Evolutionary conservation across 2,888 invertebrate genomes (phyloP).

Genomic region (Trichacis sp.): DNA sequence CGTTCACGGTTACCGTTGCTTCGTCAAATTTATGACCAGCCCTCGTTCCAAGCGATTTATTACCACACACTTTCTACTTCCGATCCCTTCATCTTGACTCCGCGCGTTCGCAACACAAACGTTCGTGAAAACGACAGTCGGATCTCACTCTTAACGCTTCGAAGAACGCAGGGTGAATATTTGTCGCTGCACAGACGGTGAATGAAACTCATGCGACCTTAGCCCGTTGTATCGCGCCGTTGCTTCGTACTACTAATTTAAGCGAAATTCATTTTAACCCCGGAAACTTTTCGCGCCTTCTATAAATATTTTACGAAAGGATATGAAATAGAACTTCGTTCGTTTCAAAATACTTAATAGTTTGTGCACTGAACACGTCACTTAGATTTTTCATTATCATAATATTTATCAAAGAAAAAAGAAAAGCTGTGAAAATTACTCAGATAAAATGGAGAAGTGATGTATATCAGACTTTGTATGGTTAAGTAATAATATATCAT

Average conservation of each 20-base stretch:
- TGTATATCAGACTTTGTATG: no score
- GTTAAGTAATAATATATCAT: no score
- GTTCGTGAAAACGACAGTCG: constrained; percentile 43
- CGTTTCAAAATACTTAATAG: no score
- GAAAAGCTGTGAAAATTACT: no score
- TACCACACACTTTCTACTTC: constrained; percentile 37
- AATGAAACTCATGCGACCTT: constrained; percentile 39
- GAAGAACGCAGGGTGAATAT: constrained; percentile 42
- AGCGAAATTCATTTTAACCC: background rate
- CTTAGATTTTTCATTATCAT: no score
- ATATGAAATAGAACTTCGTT: no score
- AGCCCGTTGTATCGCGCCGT: constrained; percentile 30
- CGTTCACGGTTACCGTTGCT: constrained; percentile 38
- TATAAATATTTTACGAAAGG: background rate
- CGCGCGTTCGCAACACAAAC: constrained; percentile 39
- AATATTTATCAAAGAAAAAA: no score
- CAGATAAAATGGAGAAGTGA: no score
- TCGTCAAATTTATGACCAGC: constrained; percentile 41
- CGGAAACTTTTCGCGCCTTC: background rate
- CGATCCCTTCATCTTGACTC: constrained; percentile 39
- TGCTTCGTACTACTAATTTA: background rate
- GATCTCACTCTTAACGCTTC: constrained; percentile 44
- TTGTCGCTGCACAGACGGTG: constrained; percentile 36
- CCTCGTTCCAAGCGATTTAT: constrained; percentile 42
- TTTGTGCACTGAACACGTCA: no score